A percentile compares a stretch with the other conserved stretches of the same genome.
Conservation (phyloP, 2,888 invertebrate species). For the Morinoia aosen region DNA sequence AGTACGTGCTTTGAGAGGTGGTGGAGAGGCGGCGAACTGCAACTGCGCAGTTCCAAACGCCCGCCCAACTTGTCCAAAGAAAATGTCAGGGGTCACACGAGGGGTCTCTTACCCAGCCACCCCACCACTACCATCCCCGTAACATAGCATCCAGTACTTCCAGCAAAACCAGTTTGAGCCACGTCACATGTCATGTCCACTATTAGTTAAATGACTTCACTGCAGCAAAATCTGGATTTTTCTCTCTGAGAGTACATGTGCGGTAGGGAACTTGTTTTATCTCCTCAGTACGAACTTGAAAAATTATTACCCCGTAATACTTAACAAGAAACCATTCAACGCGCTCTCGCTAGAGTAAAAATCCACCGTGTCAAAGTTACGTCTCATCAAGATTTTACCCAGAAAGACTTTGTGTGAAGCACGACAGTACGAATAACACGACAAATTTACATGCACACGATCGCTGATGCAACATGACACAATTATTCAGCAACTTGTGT, state of each 20-base stretch:
- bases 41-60: background rate
- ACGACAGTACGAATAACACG: background rate
- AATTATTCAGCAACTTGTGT: too few relatives aligned
- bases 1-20: background rate
- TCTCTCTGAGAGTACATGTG: too few relatives aligned
- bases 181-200: background rate
- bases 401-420: background rate
- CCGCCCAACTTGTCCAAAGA: conserved; percentile 6
- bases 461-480: background rate
- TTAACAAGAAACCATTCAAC: background rate
- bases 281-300: too few relatives aligned
- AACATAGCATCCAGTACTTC: background rate
- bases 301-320: background rate
- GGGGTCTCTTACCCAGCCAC: background rate
- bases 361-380: background rate
- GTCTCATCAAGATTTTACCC: background rate
- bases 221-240: too few relatives aligned
- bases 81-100: background rate
- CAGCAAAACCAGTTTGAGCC: background rate
- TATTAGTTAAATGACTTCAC: too few relatives aligned
- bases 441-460: background rate
- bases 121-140: background rate
- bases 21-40: background rate
- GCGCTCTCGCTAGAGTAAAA: background rate
- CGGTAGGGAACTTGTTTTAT: too few relatives aligned